A percentile compares a stretch with the other conserved stretches of the same genome.
phyloP scores from a whole-genome alignment of 1,140 invertebrate genomes.

The Calliopsis andreniformis region DNA sequence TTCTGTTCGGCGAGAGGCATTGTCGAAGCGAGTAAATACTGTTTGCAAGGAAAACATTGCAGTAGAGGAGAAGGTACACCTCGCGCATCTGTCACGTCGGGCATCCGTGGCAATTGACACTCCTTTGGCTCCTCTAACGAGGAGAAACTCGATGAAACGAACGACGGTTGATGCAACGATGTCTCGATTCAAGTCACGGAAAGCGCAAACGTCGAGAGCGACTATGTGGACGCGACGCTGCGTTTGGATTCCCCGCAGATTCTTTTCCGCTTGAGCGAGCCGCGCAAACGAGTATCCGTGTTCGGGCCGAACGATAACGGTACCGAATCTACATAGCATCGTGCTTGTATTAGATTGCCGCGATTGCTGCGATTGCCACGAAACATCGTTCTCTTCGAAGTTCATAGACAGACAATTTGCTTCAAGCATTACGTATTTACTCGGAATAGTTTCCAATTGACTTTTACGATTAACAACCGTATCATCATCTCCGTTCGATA shows the following conservation, averaged over 20 bases:
- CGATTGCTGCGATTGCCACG: too few relatives aligned
- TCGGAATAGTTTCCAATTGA: too few relatives aligned
- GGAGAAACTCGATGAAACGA: constrained; percentile 46
- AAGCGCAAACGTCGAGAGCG: background rate
- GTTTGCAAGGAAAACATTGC: background rate
- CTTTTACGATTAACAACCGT: too few relatives aligned
- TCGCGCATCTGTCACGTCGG: constrained; percentile 36
- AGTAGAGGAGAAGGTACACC: too few relatives aligned
- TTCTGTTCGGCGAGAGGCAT: background rate
- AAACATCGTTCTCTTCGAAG: constrained; percentile 35
- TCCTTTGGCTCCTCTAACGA: constrained; percentile 49
- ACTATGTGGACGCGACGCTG: background rate
- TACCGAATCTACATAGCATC: constrained; percentile 62
- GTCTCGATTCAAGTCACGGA: constrained; percentile 24
- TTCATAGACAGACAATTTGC: too few relatives aligned
- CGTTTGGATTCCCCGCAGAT: constrained; percentile 15
- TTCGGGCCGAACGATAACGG: constrained; percentile 59
- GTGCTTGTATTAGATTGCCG: constrained; percentile 12
- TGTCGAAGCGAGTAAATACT: background rate
- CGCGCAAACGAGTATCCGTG: constrained; percentile 49
- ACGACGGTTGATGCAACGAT: constrained; percentile 36
- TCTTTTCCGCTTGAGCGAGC: constrained; percentile 44
- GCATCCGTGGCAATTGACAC: constrained; percentile 18
- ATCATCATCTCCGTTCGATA: too few relatives aligned
- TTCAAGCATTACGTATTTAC: too few relatives aligned